A percentile compares a stretch with the other conserved stretches of the same genome.
Conservation (phyloP, 1,140 invertebrate species). For the Drosophila insularis region DNA sequence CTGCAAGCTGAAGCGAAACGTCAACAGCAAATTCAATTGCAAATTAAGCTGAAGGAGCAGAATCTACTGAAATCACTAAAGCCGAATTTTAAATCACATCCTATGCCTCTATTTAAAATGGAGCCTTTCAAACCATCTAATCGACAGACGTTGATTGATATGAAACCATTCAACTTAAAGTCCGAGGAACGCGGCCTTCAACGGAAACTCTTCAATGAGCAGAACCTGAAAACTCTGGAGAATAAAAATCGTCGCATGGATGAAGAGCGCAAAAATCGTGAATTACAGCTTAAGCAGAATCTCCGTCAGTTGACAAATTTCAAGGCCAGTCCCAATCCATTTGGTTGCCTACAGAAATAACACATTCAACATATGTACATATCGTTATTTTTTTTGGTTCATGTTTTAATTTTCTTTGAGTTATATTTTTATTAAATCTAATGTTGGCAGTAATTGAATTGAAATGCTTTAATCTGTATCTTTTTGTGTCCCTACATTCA, state of each 20-base stretch:
- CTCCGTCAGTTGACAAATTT: constrained; percentile 56
- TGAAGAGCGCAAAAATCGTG: constrained; percentile 34
- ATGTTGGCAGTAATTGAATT: constrained; percentile 32
- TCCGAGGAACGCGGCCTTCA: constrained; percentile 48
- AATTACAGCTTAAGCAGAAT: constrained; percentile 37
- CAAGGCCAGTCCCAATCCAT: constrained; percentile 54
- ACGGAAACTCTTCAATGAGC: constrained; percentile 48
- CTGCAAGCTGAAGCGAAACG: constrained; percentile 30
- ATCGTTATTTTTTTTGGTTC: neutral
- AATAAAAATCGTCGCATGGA: constrained; percentile 34
- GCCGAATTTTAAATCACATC: neutral
- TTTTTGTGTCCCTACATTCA: constrained; percentile 40
- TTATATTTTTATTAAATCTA: constrained; percentile 16
- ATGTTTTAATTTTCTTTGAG: constrained; percentile 8
- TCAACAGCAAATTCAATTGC: constrained; percentile 18
- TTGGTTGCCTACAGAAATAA: constrained; percentile 19
- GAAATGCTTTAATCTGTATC: constrained; percentile 11
- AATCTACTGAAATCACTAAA: constrained; percentile 6
- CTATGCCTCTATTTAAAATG: constrained; percentile 23
- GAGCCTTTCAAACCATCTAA: constrained; percentile 30
- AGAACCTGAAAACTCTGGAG: constrained; percentile 34
- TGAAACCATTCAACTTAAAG: constrained; percentile 48
- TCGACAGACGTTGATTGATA: neutral
- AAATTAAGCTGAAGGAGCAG: constrained; percentile 28
- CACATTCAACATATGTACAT: too few relatives aligned